Percentiles rank a stretch among this genome's conserved stretches.
These are phyloP conservation scores for Hycleus cichorii DNA, from an alignment of 1,140 invertebrate species.

Conservation along the genomic window DNA sequence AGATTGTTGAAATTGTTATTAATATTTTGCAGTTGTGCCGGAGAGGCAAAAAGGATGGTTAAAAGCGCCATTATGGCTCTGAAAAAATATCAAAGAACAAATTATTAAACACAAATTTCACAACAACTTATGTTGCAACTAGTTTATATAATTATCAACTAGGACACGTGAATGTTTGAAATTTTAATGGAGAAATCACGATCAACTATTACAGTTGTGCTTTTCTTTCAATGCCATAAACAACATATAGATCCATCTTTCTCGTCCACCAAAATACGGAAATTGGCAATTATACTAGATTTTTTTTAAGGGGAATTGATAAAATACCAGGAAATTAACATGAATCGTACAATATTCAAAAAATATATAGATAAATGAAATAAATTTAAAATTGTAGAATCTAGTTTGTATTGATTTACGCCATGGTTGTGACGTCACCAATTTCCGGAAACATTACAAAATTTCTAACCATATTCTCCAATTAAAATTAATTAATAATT, in stretches of 20 bases:
- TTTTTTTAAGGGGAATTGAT: too few species aligned
- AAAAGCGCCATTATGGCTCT: conserved; percentile 38
- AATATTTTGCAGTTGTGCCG: conserved; percentile 21
- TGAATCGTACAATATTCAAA: too few species aligned
- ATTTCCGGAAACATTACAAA: background rate
- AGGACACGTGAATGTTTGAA: background rate
- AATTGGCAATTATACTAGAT: too few species aligned
- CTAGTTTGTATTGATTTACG: background rate
- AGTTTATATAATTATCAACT: background rate
- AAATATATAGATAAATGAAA: background rate
- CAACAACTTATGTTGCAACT: too few species aligned
- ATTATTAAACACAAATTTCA: background rate
- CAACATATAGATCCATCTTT: too few species aligned
- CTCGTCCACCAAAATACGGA: too few species aligned
- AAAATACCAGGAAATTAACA: too few species aligned
- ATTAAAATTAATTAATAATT: background rate
- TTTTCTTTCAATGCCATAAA: too few species aligned
- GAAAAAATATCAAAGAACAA: conserved; percentile 16
- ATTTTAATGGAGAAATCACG: conserved; percentile 1
- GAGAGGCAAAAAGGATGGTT: conserved; percentile 22
- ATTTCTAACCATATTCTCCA: background rate
- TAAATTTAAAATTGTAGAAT: background rate
- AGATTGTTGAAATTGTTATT: conserved; percentile 25
- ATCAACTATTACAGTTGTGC: too few species aligned
- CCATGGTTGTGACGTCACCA: conserved; percentile 4